Percentiles rank a stretch among this genome's conserved stretches.
Evolutionary conservation across 2,113 vertebrate species (phyloP).

Genomic region (Hippocampus comes): DNA sequence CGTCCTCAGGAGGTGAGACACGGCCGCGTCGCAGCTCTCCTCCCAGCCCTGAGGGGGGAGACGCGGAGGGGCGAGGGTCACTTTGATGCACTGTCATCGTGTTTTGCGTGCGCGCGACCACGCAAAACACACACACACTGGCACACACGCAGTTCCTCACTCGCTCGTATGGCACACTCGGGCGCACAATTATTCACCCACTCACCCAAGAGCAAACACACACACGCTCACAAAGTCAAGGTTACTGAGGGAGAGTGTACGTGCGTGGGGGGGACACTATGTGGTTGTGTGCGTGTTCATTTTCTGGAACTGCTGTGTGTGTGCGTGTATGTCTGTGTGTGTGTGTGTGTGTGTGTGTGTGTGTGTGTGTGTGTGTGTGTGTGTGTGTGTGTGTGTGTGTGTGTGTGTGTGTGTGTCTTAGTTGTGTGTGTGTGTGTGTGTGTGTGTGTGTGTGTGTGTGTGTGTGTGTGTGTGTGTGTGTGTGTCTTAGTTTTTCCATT

Average conservation of each 20-base stretch:
- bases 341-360: no score
- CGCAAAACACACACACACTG: no score
- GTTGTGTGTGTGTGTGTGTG: no score
- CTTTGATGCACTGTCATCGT: not conserved
- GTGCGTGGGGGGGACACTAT: slow-evolving; percentile 19
- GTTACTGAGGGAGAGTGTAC: slow-evolving; percentile 15
- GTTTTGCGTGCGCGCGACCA: not conserved
- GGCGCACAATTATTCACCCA: slow-evolving; percentile 4
- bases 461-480: slow-evolving; percentile 10
- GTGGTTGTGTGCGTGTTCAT: slow-evolving; percentile 6
- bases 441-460: no score
- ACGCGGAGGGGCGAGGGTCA: not conserved
- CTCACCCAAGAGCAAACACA: slow-evolving; percentile 3
- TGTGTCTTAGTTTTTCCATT: slow-evolving; percentile 40
- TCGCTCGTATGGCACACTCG: no score
- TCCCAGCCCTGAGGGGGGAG: slow-evolving; percentile 85
- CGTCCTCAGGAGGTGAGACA: slow-evolving; percentile 87
- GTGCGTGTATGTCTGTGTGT: no score
- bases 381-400: no score
- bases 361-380: no score
- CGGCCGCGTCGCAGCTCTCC: slow-evolving; percentile 87
- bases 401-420: no score
- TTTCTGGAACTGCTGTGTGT: no score
- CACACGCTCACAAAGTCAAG: slow-evolving; percentile 24
- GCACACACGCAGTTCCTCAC: slow-evolving; percentile 6